Percentiles rank a stretch among this genome's conserved stretches.
phyloP scores from a whole-genome alignment of 2,797 vertebrate species.

The Spinibarbus caldwelli region DNA sequence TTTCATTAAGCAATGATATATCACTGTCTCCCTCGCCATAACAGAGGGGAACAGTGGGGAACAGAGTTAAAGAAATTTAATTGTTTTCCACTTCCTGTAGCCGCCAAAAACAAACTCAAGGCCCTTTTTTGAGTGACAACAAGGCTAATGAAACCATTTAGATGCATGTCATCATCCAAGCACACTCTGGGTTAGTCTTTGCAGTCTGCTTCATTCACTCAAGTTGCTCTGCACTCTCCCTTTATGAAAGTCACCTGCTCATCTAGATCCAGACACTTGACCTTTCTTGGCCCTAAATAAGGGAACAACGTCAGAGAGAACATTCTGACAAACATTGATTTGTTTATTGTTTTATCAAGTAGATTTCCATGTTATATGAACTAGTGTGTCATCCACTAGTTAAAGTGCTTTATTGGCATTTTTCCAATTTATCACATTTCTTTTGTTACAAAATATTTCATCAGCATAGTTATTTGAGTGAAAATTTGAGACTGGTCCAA shows the following conservation, averaged over 20 bases:
- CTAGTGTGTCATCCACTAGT: neutral
- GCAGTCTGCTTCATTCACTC: neutral
- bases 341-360: neutral
- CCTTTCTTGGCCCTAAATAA: neutral
- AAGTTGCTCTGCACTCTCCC: neutral
- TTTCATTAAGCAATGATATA: conserved; percentile 28
- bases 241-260: conserved; percentile 16
- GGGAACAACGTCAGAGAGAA: neutral
- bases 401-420: neutral
- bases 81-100: neutral
- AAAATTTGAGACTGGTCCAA: neutral
- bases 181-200: neutral
- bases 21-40: neutral
- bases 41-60: neutral
- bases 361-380: neutral
- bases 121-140: neutral
- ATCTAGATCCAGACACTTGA: conserved; percentile 7
- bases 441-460: neutral
- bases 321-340: neutral
- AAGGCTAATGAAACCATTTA: conserved; percentile 22
- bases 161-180: conserved; percentile 12
- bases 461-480: neutral
- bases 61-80: neutral
- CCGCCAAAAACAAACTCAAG: neutral
- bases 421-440: neutral